Conservation (phyloP, 2,113 vertebrate genomes). For the Syrrhaptes paradoxus region DNA sequence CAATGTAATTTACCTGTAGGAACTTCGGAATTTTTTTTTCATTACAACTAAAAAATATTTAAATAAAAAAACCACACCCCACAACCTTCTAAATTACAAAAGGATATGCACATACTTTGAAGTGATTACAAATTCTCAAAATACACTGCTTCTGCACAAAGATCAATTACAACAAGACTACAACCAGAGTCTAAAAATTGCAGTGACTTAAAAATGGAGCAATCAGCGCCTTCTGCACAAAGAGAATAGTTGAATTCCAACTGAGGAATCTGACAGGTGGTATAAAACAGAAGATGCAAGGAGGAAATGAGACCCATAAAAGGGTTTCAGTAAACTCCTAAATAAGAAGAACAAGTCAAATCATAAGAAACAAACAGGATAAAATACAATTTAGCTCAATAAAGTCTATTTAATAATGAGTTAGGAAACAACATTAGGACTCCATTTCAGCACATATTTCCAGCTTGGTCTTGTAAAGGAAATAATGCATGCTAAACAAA, state of each 20-base stretch:
- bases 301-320: background rate
- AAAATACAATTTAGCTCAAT: background rate
- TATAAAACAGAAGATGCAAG: background rate
- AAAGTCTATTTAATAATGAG: background rate
- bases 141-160: background rate
- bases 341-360: background rate
- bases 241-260: background rate
- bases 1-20: background rate
- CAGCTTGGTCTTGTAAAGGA: background rate
- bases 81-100: background rate
- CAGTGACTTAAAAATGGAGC: background rate
- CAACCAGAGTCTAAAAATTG: background rate
- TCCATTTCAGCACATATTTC: background rate
- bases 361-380: background rate
- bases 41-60: background rate
- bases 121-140: background rate
- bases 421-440: background rate
- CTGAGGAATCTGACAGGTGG: background rate
- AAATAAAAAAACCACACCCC: background rate
- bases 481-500: background rate
- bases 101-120: background rate
- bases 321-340: background rate
- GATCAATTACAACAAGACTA: background rate
- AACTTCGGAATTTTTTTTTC: background rate
- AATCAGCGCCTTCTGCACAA: background rate